Evolutionary conservation across 2,888 invertebrate species (phyloP).

Genomic region (Drosophila pegasa): DNA sequence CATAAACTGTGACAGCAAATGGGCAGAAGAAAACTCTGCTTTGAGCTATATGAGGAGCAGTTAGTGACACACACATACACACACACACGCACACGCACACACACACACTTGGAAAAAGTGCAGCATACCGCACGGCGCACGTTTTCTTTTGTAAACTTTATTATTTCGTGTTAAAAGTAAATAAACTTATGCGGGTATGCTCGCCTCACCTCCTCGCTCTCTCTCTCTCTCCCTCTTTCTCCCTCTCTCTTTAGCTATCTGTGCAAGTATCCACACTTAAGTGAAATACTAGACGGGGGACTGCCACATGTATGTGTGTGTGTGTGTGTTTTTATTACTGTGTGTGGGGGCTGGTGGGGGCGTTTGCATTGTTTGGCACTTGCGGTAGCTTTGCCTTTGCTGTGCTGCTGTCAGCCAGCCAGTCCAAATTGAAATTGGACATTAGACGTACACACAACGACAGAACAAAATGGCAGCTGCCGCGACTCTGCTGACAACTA

Average conservation of each 20-base stretch:
- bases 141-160: slow-evolving; percentile 79
- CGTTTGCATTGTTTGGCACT: slow-evolving; percentile 79
- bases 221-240: background rate
- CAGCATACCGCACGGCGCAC: slow-evolving; percentile 69
- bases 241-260: slow-evolving; percentile 18
- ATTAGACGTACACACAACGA: slow-evolving; percentile 74
- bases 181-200: slow-evolving; percentile 70
- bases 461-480: slow-evolving; percentile 65
- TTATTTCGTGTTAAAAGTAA: slow-evolving; percentile 80
- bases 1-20: slow-evolving; percentile 46
- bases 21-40: slow-evolving; percentile 14
- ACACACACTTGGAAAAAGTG: slow-evolving; percentile 47
- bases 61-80: slow-evolving; percentile 34
- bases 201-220: background rate
- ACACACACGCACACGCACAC: background rate
- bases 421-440: slow-evolving; percentile 79
- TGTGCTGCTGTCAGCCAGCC: slow-evolving; percentile 19
- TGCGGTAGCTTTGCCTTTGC: slow-evolving; percentile 65
- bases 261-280: slow-evolving; percentile 59
- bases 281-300: slow-evolving; percentile 60
- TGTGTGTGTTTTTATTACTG: slow-evolving; percentile 7
- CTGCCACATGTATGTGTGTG: slow-evolving; percentile 23
- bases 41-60: slow-evolving; percentile 7
- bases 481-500: slow-evolving; percentile 58
- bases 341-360: slow-evolving; percentile 18